phyloP scores from a whole-genome alignment of 1,140 invertebrate species.

The Lithobius niger region DNA sequence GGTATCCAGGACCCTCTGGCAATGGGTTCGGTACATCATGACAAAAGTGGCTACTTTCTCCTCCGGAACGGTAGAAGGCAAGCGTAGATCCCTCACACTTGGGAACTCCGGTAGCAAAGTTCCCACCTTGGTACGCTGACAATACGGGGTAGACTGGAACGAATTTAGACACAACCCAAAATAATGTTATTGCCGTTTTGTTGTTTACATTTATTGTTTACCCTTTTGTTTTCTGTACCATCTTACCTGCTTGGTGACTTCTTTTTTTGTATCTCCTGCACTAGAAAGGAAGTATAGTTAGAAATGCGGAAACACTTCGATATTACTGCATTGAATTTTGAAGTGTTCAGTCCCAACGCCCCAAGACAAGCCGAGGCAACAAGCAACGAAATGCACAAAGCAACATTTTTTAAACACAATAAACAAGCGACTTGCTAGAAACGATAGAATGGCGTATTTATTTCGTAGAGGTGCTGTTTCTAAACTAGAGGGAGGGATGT shows the following conservation, averaged over 20 bases:
- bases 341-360: no score
- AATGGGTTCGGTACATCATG: slow-evolving; percentile 42
- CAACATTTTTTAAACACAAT: no score
- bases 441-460: no score
- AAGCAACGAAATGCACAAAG: no score
- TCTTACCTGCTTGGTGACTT: slow-evolving; percentile 25
- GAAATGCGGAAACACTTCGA: no score
- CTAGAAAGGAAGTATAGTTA: slow-evolving; percentile 19
- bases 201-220: neutral
- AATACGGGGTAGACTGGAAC: slow-evolving; percentile 21
- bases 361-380: no score
- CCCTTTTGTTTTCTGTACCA: neutral
- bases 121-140: slow-evolving; percentile 31
- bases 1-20: slow-evolving; percentile 39
- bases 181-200: neutral
- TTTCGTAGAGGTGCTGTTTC: no score
- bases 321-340: no score
- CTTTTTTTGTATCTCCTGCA: slow-evolving; percentile 25
- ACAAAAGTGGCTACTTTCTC: slow-evolving; percentile 38
- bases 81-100: slow-evolving; percentile 32
- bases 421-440: no score
- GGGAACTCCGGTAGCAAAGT: slow-evolving; percentile 40
- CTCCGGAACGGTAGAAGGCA: slow-evolving; percentile 31
- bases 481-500: no score
- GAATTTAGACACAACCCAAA: neutral